Base-by-base conservation (phyloP, 2,888 invertebrate genomes). In the Ferdinandea cuprea region DNA sequence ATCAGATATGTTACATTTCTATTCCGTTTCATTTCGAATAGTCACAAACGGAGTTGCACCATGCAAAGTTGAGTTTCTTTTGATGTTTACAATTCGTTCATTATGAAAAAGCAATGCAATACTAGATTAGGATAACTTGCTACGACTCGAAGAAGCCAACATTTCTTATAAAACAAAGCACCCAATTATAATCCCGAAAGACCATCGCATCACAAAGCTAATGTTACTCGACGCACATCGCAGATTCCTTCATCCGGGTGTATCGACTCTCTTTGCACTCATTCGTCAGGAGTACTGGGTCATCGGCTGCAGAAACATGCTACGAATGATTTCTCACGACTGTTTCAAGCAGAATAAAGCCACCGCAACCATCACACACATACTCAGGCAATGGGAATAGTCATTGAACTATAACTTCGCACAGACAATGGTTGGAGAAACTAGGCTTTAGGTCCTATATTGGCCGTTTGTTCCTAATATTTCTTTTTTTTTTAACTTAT, bases 51-150 rank as follows among this genome's bases (percentile, higher is more conserved):
- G 48, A 25, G n/a, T 3, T 46, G 6, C 25, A n/a, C 46, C 3
- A 46, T 4, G 46, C 46, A 46, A 46, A 25, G 46, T 6, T 46
- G 5, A 48, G 46, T 21, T 21, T 48, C 48, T n/a, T 48, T 11
- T 25, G n/a, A 48, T 48, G 48, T n/a, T 6, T 48, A 25, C 25
- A 48, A 25, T n/a, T 0, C 0, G 11, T 11, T 25, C 13, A 44
- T 17, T 48, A 25, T 7, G 15, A 11, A 21, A 3, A 46, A 9
- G 17, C 1, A 17, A 19, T 46, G 17, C 4, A 46, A 9, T 11
- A 21, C 19, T 40, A 40, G 13, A 40, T 40, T n/a, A n/a, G 15
- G 15, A 35, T 2, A 35, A 11, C 2, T 11, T 11, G 11, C 11
- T 6, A 40, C n/a, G n/a, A 13, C 44, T 19, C 17, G n/a, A n/a